These are phyloP conservation scores for Tribolium freemani DNA, from an alignment of 2,888 invertebrate species.

Conservation along the genomic window DNA sequence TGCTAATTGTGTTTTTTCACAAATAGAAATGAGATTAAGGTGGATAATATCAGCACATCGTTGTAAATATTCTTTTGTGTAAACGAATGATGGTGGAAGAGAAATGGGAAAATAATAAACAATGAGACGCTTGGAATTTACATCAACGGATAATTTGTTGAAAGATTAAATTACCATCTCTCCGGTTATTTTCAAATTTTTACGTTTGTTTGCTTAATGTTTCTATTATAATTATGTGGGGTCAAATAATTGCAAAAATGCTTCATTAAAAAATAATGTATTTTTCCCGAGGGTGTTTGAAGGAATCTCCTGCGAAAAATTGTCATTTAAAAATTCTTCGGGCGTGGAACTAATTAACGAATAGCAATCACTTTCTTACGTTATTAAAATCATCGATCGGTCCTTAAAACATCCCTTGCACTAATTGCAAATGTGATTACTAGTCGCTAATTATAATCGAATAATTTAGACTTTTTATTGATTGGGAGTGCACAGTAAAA, in stretches of 20 bases:
- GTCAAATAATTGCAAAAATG: too few species aligned
- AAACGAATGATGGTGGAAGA: neutral
- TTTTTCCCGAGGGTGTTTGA: neutral
- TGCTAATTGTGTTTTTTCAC: neutral
- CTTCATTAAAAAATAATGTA: neutral
- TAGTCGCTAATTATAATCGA: conserved; percentile 16
- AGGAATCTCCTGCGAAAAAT: neutral
- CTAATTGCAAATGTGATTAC: conserved; percentile 15
- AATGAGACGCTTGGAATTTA: conserved; percentile 1
- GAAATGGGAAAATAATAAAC: conserved; percentile 25
- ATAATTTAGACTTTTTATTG: neutral
- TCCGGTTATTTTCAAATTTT: neutral
- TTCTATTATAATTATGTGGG: neutral
- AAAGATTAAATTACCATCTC: conserved; percentile 14
- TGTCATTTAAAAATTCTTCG: neutral
- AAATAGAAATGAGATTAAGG: neutral
- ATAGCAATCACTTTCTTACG: neutral
- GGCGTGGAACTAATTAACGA: neutral
- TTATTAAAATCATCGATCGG: conserved; percentile 14
- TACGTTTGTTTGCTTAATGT: neutral
- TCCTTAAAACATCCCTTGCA: neutral
- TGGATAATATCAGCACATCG: neutral
- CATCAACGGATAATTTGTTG: conserved; percentile 1
- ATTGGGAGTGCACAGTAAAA: too few species aligned
- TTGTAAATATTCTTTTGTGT: conserved; percentile 3